Conservation (phyloP, 2,113 vertebrate species). For the Elgaria multicarinata region DNA sequence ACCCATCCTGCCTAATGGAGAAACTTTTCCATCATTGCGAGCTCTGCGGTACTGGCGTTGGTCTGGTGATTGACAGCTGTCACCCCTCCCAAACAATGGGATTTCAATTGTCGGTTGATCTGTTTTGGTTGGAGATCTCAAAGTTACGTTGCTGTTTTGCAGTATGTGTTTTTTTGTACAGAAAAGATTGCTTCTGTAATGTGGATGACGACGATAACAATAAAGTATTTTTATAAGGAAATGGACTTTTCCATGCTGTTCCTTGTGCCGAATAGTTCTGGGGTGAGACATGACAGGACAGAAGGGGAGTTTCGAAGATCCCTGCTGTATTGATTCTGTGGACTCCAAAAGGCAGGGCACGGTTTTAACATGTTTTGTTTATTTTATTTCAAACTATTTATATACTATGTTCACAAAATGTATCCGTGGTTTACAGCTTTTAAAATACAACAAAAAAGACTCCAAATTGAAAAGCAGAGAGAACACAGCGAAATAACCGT, state of each 20-base stretch:
- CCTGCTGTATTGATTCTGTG: background rate
- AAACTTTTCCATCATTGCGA: too few relatives aligned
- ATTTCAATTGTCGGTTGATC: background rate
- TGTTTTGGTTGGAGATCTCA: background rate
- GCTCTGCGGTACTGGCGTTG: background rate
- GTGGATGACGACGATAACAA: constrained; percentile 13
- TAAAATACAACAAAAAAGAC: too few relatives aligned
- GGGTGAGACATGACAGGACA: too few relatives aligned
- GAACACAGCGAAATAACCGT: too few relatives aligned
- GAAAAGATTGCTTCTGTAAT: constrained; percentile 33
- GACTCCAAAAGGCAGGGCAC: too few relatives aligned
- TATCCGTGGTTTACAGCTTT: too few relatives aligned
- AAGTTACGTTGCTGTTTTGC: background rate
- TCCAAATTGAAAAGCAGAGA: too few relatives aligned
- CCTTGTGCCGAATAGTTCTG: background rate
- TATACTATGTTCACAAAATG: too few relatives aligned
- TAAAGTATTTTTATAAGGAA: constrained; percentile 70
- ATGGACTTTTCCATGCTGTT: background rate
- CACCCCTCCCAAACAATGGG: accelerated
- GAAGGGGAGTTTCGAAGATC: background rate
- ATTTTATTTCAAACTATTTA: background rate
- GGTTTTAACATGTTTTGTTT: background rate
- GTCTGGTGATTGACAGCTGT: background rate
- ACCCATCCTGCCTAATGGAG: background rate
- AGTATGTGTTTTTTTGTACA: background rate